phyloP scores from a whole-genome alignment of 2,797 vertebrate genomes.

The Megalops cyprinoides region DNA sequence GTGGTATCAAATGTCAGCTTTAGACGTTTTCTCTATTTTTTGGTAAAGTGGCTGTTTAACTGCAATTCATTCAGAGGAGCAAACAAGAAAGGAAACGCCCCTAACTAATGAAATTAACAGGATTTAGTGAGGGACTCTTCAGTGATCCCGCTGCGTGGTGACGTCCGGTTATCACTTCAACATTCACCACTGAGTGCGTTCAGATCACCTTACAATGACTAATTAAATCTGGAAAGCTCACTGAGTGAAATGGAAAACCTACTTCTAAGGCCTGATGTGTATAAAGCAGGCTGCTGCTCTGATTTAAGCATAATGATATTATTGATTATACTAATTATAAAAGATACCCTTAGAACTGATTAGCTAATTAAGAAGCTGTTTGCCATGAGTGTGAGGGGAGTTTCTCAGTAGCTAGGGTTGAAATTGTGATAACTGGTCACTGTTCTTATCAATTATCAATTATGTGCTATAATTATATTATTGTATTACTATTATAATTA shows the following conservation, averaged over 20 bases:
- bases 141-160: background rate
- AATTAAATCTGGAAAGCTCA: slow-evolving; percentile 72
- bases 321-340: slow-evolving; percentile 75
- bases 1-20: too few relatives aligned
- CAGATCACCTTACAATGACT: slow-evolving; percentile 60
- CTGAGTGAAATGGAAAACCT: slow-evolving; percentile 62
- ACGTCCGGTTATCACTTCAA: slow-evolving; percentile 51
- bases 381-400: background rate
- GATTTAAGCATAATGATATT: slow-evolving; percentile 69
- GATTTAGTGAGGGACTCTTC: too few relatives aligned
- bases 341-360: slow-evolving; percentile 59
- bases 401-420: background rate
- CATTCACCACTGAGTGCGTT: slow-evolving; percentile 55
- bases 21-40: too few relatives aligned
- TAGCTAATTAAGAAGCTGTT: slow-evolving; percentile 36
- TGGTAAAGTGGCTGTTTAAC: too few relatives aligned
- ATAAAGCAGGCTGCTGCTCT: slow-evolving; percentile 60
- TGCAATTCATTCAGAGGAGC: too few relatives aligned
- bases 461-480: background rate
- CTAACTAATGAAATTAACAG: too few relatives aligned
- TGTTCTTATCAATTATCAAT: background rate
- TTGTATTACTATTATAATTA: too few relatives aligned
- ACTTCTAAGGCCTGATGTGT: slow-evolving; percentile 63
- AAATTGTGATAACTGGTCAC: background rate
- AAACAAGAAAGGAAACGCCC: too few relatives aligned